Evolutionary conservation across 2,797 vertebrate species (phyloP).

Genomic region (Merluccius polli): DNA sequence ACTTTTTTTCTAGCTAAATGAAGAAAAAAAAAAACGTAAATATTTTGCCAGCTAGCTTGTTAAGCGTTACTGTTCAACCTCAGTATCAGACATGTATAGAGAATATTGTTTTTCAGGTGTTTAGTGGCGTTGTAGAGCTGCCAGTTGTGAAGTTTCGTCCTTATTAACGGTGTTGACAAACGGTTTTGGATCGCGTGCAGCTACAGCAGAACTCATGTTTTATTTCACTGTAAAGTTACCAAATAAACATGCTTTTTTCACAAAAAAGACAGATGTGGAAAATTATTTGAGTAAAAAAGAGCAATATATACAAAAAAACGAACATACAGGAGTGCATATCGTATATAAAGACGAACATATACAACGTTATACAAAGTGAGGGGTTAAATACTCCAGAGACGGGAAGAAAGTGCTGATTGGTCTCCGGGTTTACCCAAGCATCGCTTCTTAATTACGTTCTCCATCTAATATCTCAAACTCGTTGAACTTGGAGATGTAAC

Average conservation of each 20-base stretch:
- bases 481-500: neutral
- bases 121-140: neutral
- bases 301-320: neutral
- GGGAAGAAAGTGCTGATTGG: neutral
- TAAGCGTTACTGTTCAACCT: neutral
- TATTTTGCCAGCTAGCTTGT: neutral
- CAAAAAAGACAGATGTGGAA: neutral
- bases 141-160: conserved; percentile 11
- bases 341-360: neutral
- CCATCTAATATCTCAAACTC: neutral
- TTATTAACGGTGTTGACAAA: conserved; percentile 2
- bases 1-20: no score
- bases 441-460: neutral
- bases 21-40: neutral
- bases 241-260: conserved; percentile 56
- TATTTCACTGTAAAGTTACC: conserved; percentile 34
- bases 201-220: conserved; percentile 19
- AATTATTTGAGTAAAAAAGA: neutral
- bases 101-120: neutral
- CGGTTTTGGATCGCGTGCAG: conserved; percentile 11
- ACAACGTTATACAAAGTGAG: neutral
- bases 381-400: neutral
- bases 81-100: neutral
- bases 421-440: neutral
- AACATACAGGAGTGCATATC: neutral